Evolutionary conservation across 2,797 vertebrate genomes (phyloP).

Genomic region (Falco peregrinus): DNA sequence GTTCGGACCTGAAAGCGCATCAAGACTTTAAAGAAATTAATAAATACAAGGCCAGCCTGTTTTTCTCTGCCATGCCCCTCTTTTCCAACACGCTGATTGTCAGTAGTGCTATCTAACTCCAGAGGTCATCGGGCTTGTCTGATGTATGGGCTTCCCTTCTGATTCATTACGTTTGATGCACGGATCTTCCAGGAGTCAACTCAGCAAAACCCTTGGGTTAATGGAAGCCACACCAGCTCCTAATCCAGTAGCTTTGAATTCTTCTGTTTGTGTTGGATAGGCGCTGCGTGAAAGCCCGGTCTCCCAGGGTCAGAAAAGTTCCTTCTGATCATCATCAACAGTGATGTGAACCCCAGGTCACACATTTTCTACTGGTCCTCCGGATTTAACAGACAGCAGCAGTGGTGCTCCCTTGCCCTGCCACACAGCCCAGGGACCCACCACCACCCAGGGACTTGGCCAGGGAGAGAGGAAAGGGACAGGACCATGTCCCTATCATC

Average conservation of each 20-base stretch:
- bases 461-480: not conserved
- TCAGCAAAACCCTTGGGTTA: constrained; percentile 48
- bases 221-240: constrained; percentile 65
- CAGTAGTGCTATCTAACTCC: constrained; percentile 41
- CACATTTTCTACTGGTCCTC: not conserved
- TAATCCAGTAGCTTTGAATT: constrained; percentile 62
- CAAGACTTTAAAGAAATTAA: not conserved
- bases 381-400: not conserved
- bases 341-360: constrained; percentile 55
- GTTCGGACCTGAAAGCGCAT: not conserved
- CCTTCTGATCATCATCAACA: not conserved
- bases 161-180: constrained; percentile 39
- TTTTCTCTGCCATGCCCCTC: not conserved
- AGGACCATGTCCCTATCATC: rapidly evolving
- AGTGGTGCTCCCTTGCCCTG: not conserved
- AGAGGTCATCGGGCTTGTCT: constrained; percentile 51
- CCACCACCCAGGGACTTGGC: rapidly evolving
- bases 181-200: not conserved
- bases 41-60: not conserved
- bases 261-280: not conserved
- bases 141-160: constrained; percentile 28
- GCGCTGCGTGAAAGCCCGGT: not conserved
- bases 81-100: not conserved
- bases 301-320: constrained; percentile 39
- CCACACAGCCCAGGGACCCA: not conserved